Evolutionary conservation across 2,113 vertebrate species (phyloP), one percentile per base, ranked within the genome.

Genomic region (Perccottus glenii): DNA sequence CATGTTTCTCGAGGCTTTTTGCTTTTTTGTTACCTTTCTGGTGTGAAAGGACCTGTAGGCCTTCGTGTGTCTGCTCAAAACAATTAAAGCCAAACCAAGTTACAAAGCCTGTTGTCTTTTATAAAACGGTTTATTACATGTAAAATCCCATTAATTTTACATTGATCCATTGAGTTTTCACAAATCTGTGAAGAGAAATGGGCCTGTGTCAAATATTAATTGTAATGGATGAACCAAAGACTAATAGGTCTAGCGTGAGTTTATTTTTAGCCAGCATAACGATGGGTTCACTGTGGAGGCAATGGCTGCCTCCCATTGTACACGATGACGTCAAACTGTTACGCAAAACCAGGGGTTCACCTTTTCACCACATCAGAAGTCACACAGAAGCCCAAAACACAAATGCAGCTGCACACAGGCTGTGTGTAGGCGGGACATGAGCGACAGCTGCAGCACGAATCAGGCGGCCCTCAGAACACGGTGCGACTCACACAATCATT

Each of bases 341-440:
- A 90, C 89, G 89, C 86, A 90, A 86, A 85, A 85, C 38, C 80
- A 75, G 87, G 89, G 87, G 87, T 90, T 90, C 87, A 88, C 87
- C 87, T 84, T 85, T 80, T 66, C 63, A 47, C 9, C 56, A 75
- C 70, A 77, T 76, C 58, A 64, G 77, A 64, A 44, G 57, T 65
- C 16, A 58, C 46, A 62, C 44, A 3, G 7, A 1, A 40, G 50
- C 2, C 60, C 8, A 11, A 8, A 2, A 19, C 32, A 2, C 11
- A 7, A 11, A 16, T 43, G 32, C 52, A 33, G 5, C n/a, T 52
- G 50, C 50, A 19, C 27, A 52, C 50, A 27, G 50, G 12, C 51
- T 12, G 52, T 8, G 52, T n/a, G 52, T 55, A 36, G 52, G 52
- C 52, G 52, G 14, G 49, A 51, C 49, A n/a, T 4, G 52, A 33